Conservation (phyloP, 2,888 invertebrate species). For the Cheilosia urbana region DNA sequence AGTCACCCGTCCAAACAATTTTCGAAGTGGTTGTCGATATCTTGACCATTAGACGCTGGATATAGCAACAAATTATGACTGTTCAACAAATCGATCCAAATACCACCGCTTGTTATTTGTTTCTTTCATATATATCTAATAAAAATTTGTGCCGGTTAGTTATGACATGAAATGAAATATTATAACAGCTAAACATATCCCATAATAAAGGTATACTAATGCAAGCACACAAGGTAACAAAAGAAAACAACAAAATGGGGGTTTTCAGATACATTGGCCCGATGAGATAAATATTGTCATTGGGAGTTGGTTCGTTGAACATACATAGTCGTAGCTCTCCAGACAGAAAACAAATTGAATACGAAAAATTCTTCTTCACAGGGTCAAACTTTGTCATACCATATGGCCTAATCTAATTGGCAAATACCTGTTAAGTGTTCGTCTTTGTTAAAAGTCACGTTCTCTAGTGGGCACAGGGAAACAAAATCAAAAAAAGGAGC, state of each 20-base stretch:
- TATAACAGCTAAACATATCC: not conserved
- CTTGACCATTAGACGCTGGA: no score
- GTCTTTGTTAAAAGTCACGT: constrained; percentile 71
- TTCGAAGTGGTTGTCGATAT: no score
- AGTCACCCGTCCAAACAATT: no score
- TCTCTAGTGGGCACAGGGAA: constrained; percentile 25
- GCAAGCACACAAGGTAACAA: constrained; percentile 29
- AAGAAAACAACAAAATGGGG: constrained; percentile 6
- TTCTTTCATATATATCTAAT: no score
- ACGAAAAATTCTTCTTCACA: constrained; percentile 1
- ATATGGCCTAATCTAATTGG: constrained; percentile 16
- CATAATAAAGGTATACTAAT: constrained; percentile 12
- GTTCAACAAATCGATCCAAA: no score
- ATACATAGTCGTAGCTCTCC: constrained; percentile 18
- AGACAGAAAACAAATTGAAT: constrained; percentile 8
- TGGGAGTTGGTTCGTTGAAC: constrained; percentile 8
- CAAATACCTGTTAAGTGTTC: constrained; percentile 66
- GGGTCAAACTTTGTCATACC: constrained; percentile 11
- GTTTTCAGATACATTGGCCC: constrained; percentile 59
- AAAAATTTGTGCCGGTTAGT: no score
- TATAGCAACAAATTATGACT: no score
- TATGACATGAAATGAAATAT: no score
- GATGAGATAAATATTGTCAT: constrained; percentile 28
- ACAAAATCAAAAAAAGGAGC: not conserved
- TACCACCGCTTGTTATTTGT: no score